phyloP scores from a whole-genome alignment of 2,113 vertebrate genomes.

The Ceuthmochares aereus region DNA sequence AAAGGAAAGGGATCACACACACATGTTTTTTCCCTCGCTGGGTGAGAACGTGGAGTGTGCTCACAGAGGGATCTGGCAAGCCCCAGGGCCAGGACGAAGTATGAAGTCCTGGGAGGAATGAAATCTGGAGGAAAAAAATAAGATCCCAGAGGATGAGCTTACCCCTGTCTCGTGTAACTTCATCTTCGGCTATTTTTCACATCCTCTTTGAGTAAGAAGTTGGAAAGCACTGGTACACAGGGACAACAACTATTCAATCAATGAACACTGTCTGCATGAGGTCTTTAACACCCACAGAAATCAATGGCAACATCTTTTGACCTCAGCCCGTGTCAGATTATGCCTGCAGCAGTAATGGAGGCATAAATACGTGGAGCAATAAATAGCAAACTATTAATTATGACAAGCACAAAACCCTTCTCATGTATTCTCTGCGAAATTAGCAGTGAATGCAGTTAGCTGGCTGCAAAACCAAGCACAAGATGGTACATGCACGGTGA shows the following conservation, averaged over 20 bases:
- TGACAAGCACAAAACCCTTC: background rate
- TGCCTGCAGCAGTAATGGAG: background rate
- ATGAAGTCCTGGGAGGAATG: background rate
- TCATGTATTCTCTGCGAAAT: background rate
- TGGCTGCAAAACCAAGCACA: background rate
- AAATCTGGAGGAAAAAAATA: background rate
- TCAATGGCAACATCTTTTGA: slow-evolving; percentile 5
- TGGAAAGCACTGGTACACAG: background rate
- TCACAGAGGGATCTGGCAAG: background rate
- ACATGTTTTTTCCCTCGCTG: fast-evolving
- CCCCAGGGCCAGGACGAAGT: background rate
- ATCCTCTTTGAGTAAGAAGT: background rate
- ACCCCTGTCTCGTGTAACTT: background rate
- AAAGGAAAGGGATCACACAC: background rate
- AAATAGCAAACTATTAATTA: slow-evolving; percentile 39
- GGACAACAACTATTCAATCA: background rate
- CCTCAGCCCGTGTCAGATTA: background rate
- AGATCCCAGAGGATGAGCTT: background rate
- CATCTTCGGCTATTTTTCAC: background rate
- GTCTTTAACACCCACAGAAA: slow-evolving; percentile 37
- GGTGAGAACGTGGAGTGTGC: background rate
- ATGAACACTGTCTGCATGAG: background rate
- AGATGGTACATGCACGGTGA: background rate
- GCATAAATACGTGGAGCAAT: background rate
- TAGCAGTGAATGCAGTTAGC: background rate